Evolutionary conservation across 2,888 invertebrate genomes (phyloP).

Genomic region (Rotaria socialis): DNA sequence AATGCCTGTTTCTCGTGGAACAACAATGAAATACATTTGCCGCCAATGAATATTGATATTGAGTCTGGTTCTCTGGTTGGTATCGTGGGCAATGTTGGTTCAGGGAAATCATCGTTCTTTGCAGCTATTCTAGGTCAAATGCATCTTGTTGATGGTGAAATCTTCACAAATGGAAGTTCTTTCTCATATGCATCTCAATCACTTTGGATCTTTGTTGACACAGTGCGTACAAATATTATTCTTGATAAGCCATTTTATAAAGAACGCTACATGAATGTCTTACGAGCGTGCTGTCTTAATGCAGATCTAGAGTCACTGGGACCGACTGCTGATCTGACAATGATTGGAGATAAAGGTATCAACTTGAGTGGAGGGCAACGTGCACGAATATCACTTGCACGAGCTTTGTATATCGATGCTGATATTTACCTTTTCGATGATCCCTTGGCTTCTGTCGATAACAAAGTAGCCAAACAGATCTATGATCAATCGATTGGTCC

Average conservation of each 20-base stretch:
- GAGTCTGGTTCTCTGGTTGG: no score
- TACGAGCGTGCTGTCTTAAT: constrained; percentile 59
- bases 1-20: no score
- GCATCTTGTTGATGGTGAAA: constrained; percentile 61
- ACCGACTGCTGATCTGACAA: constrained; percentile 63
- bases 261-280: constrained; percentile 51
- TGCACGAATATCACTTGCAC: constrained; percentile 59
- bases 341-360: constrained; percentile 65
- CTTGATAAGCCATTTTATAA: constrained; percentile 60
- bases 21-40: no score
- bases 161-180: constrained; percentile 51
- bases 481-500: constrained; percentile 60
- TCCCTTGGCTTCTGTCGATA: constrained; percentile 61
- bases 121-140: constrained; percentile 83
- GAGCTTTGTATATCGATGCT: constrained; percentile 58
- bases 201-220: constrained; percentile 60
- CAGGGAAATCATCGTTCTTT: constrained; percentile 70
- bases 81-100: constrained; percentile 61
- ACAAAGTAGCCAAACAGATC: constrained; percentile 60
- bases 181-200: constrained; percentile 59
- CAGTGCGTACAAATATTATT: constrained; percentile 60
- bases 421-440: constrained; percentile 61
- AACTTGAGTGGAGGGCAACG: constrained; percentile 61
- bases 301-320: constrained; percentile 63
- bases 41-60: no score